Conservation (phyloP, 1,140 invertebrate species). For the Homarus americanus region DNA sequence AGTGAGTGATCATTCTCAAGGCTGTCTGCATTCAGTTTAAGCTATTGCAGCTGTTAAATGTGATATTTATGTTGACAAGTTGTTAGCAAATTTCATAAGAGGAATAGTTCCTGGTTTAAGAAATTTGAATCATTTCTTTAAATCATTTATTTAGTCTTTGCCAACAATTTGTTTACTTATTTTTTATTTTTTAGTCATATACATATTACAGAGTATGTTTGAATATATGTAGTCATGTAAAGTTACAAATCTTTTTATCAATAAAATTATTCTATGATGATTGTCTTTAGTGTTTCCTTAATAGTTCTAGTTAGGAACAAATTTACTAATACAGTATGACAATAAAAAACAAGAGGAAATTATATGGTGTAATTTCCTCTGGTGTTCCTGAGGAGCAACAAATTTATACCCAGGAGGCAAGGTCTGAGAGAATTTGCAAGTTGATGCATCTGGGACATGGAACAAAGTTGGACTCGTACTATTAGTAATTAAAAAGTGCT, state of each 20-base stretch:
- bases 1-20: slow-evolving; percentile 18
- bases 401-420: no score
- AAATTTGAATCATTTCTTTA: neutral
- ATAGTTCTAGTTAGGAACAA: no score
- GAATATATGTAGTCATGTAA: slow-evolving; percentile 50
- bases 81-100: slow-evolving; percentile 37
- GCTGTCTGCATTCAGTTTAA: slow-evolving; percentile 42
- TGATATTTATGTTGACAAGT: slow-evolving; percentile 60
- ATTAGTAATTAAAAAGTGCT: no score
- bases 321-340: no score
- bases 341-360: no score
- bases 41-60: slow-evolving; percentile 52
- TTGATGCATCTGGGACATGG: no score
- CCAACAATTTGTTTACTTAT: slow-evolving; percentile 32
- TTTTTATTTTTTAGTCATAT: slow-evolving; percentile 13
- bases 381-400: no score
- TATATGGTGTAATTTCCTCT: no score
- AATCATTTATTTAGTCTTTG: slow-evolving; percentile 12
- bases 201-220: neutral
- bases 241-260: slow-evolving; percentile 53
- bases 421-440: no score
- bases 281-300: neutral
- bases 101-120: slow-evolving; percentile 20
- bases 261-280: slow-evolving; percentile 57
- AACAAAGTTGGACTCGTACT: no score